Conservation (phyloP, 2,888 invertebrate species). For the Limnephilus marmoratus region DNA sequence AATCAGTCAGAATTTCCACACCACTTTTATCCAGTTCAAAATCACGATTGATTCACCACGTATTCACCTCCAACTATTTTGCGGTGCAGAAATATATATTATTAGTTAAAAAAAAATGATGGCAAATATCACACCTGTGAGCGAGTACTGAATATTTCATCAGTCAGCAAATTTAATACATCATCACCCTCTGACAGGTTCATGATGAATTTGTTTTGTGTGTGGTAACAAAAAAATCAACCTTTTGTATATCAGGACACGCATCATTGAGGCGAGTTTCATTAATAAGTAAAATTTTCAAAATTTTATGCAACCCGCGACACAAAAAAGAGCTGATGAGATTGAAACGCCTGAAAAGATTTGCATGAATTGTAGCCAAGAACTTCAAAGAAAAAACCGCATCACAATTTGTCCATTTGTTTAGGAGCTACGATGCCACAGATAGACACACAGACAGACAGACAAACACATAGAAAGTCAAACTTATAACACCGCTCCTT, state of each 20-base stretch:
- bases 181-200: neutral
- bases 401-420: too few relatives aligned
- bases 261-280: neutral
- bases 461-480: too few relatives aligned
- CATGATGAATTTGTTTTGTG: neutral
- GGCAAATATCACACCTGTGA: neutral
- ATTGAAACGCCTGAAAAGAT: too few relatives aligned
- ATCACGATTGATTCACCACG: neutral
- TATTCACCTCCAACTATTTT: neutral
- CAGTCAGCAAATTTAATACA: neutral
- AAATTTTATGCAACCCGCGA: too few relatives aligned
- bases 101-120: neutral
- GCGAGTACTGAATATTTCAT: neutral
- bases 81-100: neutral
- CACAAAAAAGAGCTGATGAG: too few relatives aligned
- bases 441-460: too few relatives aligned
- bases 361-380: too few relatives aligned
- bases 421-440: too few relatives aligned
- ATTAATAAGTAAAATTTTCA: neutral
- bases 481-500: too few relatives aligned
- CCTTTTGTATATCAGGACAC: neutral
- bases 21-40: too few relatives aligned
- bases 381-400: too few relatives aligned
- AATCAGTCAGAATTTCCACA: too few relatives aligned
- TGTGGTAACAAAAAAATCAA: neutral